Percentiles rank a stretch among this genome's conserved stretches.
Conservation (phyloP, 1,140 invertebrate genomes). For the Potamilus streckersoni region DNA sequence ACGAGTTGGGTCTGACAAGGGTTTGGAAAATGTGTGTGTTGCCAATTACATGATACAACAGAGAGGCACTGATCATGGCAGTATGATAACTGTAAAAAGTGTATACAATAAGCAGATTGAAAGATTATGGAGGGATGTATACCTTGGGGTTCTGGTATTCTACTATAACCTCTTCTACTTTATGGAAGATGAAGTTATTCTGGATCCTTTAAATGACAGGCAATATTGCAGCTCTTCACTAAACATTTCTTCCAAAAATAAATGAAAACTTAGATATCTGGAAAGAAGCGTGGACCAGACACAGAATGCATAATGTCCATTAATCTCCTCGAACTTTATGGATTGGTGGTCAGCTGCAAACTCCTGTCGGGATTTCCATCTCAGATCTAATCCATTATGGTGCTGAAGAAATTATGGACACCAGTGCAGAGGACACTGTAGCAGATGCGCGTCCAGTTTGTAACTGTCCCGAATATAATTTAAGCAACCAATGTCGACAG, state of each 20-base stretch:
- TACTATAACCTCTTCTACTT: constrained; percentile 21
- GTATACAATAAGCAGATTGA: constrained; percentile 4
- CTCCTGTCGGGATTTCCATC: no score
- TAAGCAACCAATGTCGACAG: not conserved
- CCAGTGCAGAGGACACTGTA: not conserved
- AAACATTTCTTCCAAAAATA: constrained; percentile 22
- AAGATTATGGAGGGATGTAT: no score
- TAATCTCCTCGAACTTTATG: constrained; percentile 22
- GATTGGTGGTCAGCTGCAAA: constrained; percentile 9
- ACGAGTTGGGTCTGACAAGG: constrained; percentile 12
- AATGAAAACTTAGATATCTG: constrained; percentile 25
- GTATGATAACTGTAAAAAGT: constrained; percentile 1
- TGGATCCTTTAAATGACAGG: constrained; percentile 24
- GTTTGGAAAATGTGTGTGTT: constrained; percentile 7
- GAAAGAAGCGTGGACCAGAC: constrained; percentile 28
- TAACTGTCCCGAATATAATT: not conserved
- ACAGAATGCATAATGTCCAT: constrained; percentile 27
- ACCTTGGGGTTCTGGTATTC: no score
- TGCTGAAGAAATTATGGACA: not conserved
- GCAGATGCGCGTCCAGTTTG: not conserved
- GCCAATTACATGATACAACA: constrained; percentile 1
- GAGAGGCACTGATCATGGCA: not conserved
- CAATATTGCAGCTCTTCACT: constrained; percentile 23
- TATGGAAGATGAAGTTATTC: constrained; percentile 29
- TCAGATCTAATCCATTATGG: not conserved